These are phyloP conservation scores for Rhopilema esculentum DNA, from an alignment of 30 jellyfish, hydroid and myxozoan genomes.

Conservation along the genomic window DNA sequence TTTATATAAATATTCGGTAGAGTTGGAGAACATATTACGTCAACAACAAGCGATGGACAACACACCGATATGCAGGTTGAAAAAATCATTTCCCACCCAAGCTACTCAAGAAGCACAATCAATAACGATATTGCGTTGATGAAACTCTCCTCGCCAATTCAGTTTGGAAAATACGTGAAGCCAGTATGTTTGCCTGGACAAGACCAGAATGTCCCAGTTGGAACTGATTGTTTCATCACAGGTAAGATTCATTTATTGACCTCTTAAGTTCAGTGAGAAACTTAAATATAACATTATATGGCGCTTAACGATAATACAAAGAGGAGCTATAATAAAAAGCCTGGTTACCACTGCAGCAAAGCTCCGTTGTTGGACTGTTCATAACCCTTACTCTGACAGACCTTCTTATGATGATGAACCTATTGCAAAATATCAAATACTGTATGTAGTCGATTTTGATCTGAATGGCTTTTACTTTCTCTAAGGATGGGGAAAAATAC, in stretches of 20 bases:
- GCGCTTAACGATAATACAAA: too few relatives aligned
- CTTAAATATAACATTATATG: too few relatives aligned
- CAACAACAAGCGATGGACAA: constrained; percentile 57
- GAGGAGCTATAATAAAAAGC: too few relatives aligned
- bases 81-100: constrained; percentile 72
- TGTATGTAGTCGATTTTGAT: too few relatives aligned
- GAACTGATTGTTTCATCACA: constrained; percentile 79
- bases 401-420: too few relatives aligned
- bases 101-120: constrained; percentile 56
- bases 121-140: constrained; percentile 82
- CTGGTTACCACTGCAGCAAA: too few relatives aligned
- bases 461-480: background rate
- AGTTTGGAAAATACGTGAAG: constrained; percentile 66
- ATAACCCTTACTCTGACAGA: too few relatives aligned
- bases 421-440: too few relatives aligned
- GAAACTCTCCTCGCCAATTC: constrained; percentile 68
- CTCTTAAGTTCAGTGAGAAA: background rate
- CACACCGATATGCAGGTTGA: constrained; percentile 54
- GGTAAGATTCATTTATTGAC: constrained; percentile 38
- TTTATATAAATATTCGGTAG: constrained; percentile 5
- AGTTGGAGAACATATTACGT: constrained; percentile 77
- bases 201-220: constrained; percentile 72
- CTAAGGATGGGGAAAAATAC: constrained; percentile 86
- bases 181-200: constrained; percentile 89
- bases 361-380: too few relatives aligned